A percentile compares a stretch with the other conserved stretches of the same genome.
Evolutionary conservation across 2,888 invertebrate species (phyloP).

Genomic region (Lithophane ornitopus): DNA sequence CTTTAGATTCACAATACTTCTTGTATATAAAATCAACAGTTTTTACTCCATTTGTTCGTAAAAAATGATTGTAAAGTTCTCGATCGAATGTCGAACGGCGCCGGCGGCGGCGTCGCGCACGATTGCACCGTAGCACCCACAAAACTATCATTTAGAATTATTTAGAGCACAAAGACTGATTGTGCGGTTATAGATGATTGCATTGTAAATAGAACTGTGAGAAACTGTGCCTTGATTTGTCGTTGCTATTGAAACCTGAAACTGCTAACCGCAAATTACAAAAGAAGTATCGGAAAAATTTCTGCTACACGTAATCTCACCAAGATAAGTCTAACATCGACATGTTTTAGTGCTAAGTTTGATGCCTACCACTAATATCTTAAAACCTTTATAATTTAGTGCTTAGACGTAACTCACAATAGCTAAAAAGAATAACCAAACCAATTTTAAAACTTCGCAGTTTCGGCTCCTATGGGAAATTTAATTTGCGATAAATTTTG

Average conservation of each 20-base stretch:
- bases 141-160: constrained; percentile 55
- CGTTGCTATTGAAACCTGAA: neutral
- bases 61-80: constrained; percentile 48
- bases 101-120: constrained; percentile 62
- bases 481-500: constrained; percentile 36
- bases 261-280: neutral
- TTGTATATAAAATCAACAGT: constrained; percentile 37
- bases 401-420: constrained; percentile 19
- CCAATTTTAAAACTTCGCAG: constrained; percentile 38
- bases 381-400: constrained; percentile 12
- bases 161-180: constrained; percentile 48
- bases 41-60: constrained; percentile 39
- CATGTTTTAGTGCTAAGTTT: neutral
- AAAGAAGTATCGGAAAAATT: neutral
- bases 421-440: constrained; percentile 6
- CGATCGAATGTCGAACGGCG: constrained; percentile 42
- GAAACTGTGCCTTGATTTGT: constrained; percentile 38
- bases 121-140: constrained; percentile 59
- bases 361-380: constrained; percentile 8
- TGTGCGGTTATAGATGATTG: constrained; percentile 60
- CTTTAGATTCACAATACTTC: constrained; percentile 29
- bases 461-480: constrained; percentile 25
- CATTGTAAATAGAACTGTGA: constrained; percentile 45
- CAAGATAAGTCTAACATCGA: neutral
- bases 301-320: neutral